phyloP scores from a whole-genome alignment of 2,888 invertebrate species.

The Acleris emargana region DNA sequence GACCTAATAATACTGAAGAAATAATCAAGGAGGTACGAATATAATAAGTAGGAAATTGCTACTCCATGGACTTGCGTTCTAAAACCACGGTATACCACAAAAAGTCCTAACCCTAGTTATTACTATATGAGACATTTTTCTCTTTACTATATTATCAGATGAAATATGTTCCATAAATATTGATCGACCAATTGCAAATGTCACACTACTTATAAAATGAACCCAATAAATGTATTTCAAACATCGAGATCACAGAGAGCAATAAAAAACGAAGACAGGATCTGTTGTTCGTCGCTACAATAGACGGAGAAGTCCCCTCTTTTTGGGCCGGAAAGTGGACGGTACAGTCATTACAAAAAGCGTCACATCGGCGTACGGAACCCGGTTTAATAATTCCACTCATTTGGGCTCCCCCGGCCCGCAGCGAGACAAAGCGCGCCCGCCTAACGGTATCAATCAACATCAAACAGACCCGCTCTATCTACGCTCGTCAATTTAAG shows the following conservation, averaged over 20 bases:
- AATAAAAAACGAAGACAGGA: slow-evolving; percentile 53
- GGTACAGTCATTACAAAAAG: slow-evolving; percentile 80
- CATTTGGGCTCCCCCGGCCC: slow-evolving; percentile 73
- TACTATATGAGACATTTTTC: no score
- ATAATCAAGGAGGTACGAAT: no score
- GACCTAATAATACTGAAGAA: no score
- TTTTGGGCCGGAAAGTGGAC: slow-evolving; percentile 46
- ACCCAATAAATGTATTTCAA: slow-evolving; percentile 42
- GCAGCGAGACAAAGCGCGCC: slow-evolving; percentile 75
- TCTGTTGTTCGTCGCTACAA: slow-evolving; percentile 55
- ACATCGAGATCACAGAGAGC: slow-evolving; percentile 57
- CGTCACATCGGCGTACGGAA: slow-evolving; percentile 74
- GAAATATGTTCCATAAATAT: no score
- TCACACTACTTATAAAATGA: slow-evolving; percentile 6
- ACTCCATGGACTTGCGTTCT: no score
- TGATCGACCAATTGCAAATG: no score
- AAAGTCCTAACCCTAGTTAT: no score
- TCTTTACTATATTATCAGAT: no score
- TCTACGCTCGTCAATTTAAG: slow-evolving; percentile 52
- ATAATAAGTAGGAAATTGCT: no score
- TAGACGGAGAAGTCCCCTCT: slow-evolving; percentile 57
- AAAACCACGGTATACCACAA: no score
- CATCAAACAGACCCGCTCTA: slow-evolving; percentile 77
- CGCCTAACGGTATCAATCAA: slow-evolving; percentile 83
- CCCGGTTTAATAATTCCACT: slow-evolving; percentile 81